Evolutionary conservation across 2,888 invertebrate genomes (phyloP).

Genomic region (Silvanus unidentatus): DNA sequence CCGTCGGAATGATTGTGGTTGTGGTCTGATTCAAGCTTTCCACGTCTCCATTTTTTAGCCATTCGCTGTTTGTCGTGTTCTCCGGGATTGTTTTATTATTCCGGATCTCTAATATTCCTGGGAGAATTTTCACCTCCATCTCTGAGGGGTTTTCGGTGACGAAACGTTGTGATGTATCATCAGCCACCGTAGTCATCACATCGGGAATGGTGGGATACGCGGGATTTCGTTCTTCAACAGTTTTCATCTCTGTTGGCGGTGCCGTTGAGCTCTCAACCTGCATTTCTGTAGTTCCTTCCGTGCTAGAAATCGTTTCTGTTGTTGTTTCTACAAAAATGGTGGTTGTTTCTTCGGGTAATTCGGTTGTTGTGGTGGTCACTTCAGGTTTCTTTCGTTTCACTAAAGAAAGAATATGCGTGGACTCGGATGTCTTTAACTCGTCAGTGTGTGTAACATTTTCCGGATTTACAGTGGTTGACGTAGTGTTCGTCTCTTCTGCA

Average conservation of each 20-base stretch:
- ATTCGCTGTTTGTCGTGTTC: conserved; percentile 30
- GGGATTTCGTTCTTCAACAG: conserved; percentile 43
- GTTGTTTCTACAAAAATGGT: conserved; percentile 2
- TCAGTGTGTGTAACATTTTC: conserved; percentile 20
- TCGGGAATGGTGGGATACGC: conserved; percentile 52
- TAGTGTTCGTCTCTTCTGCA: conserved; percentile 15
- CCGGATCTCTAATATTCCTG: conserved; percentile 33
- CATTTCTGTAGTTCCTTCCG: conserved; percentile 11
- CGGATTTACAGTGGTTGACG: neutral
- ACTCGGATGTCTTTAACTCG: conserved; percentile 24
- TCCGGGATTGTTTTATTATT: conserved; percentile 30
- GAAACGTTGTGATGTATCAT: conserved; percentile 21
- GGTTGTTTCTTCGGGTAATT: conserved; percentile 12
- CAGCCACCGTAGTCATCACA: conserved; percentile 43
- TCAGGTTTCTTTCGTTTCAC: conserved; percentile 25
- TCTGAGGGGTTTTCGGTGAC: conserved; percentile 3
- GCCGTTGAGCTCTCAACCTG: conserved; percentile 11
- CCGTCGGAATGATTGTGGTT: conserved; percentile 25
- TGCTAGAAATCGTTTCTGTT: neutral
- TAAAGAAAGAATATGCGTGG: conserved; percentile 32
- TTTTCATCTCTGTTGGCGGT: conserved; percentile 6
- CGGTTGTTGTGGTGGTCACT: neutral
- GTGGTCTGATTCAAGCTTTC: conserved; percentile 29
- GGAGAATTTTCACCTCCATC: conserved; percentile 31
- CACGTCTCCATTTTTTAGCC: conserved; percentile 37